Evolutionary conservation across 2,797 vertebrate species (phyloP).

Genomic region (Onychomys leucogaster): DNA sequence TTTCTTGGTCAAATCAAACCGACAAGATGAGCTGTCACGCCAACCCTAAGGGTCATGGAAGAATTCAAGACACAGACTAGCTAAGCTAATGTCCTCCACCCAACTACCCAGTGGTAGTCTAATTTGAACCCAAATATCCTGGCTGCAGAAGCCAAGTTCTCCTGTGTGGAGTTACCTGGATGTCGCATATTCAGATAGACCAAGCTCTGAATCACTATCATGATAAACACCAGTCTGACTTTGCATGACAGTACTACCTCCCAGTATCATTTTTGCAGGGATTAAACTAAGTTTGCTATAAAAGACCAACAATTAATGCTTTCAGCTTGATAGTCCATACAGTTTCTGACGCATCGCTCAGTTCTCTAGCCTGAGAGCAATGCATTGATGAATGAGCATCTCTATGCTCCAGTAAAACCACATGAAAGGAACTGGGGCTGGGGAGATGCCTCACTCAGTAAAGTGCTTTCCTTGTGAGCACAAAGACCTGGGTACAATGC

Average conservation of each 20-base stretch:
- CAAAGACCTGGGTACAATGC: not conserved
- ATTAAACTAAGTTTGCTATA: not conserved
- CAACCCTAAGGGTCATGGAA: not conserved
- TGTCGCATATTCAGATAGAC: not conserved
- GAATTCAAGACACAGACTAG: not conserved
- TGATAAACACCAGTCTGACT: not conserved
- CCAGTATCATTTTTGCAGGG: not conserved
- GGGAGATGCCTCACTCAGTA: not conserved
- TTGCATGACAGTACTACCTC: not conserved
- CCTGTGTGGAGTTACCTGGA: not conserved
- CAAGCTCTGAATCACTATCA: not conserved
- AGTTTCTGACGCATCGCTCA: not conserved
- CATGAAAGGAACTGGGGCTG: not conserved
- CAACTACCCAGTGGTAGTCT: not conserved
- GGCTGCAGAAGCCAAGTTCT: not conserved
- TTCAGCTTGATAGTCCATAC: not conserved
- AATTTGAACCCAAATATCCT: conserved; percentile 28
- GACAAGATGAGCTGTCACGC: not conserved
- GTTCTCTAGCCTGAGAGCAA: not conserved
- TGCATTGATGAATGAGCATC: not conserved
- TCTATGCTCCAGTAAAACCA: not conserved
- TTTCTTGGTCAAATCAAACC: not conserved
- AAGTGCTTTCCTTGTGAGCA: not conserved
- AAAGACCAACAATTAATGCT: conserved; percentile 1
- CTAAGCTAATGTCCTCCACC: not conserved